Percentiles rank a stretch among this genome's conserved stretches.
phyloP scores from a whole-genome alignment of 2,797 vertebrate species.

The Gila robusta region DNA sequence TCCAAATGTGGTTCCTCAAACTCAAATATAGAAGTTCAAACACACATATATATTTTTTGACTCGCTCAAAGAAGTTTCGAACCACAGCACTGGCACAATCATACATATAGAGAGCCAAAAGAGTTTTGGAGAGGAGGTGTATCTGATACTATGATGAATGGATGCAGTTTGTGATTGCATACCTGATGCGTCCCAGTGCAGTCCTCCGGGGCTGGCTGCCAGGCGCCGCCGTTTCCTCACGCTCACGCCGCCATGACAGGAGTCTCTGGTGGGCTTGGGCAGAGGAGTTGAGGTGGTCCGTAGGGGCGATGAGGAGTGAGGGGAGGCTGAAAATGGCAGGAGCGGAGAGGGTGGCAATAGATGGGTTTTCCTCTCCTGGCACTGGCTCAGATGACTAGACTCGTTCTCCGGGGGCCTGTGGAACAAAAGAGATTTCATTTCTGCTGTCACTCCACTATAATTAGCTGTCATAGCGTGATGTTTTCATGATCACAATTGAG shows the following conservation, averaged over 20 bases:
- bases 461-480: conserved; percentile 30
- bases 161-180: conserved; percentile 44
- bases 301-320: conserved; percentile 59
- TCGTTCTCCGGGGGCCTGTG: conserved; percentile 69
- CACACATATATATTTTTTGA: background rate
- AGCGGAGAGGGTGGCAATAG: conserved; percentile 70
- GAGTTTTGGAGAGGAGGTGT: conserved; percentile 4
- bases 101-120: conserved; percentile 3
- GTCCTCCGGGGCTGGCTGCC: conserved; percentile 79
- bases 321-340: conserved; percentile 46
- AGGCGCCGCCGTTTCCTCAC: conserved; percentile 79
- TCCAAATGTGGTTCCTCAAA: conserved; percentile 9
- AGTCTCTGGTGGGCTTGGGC: conserved; percentile 41
- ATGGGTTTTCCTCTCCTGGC: conserved; percentile 63
- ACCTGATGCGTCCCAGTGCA: conserved; percentile 82
- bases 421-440: conserved; percentile 51
- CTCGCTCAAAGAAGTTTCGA: background rate
- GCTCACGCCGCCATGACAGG: conserved; percentile 61
- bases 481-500: conserved; percentile 36
- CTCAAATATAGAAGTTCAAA: conserved; percentile 4
- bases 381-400: conserved; percentile 61
- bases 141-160: conserved; percentile 18
- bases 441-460: conserved; percentile 45
- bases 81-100: background rate
- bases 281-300: conserved; percentile 68